Evolutionary conservation across 2,888 invertebrate species (phyloP).

Genomic region (Papilio gigon): DNA sequence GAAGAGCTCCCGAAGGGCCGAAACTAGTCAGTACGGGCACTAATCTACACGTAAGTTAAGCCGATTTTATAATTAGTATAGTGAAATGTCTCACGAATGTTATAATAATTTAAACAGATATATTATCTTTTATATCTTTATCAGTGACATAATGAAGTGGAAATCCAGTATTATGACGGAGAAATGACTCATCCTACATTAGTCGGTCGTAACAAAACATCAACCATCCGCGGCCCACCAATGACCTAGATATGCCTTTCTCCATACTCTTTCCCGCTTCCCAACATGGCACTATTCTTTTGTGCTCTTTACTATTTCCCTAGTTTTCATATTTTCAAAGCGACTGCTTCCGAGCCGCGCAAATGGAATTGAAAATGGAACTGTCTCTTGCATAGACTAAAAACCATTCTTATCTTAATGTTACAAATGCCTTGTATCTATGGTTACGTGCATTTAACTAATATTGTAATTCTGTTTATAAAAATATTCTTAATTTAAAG

Average conservation of each 20-base stretch:
- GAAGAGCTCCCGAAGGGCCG: too few species aligned
- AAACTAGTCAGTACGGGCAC: too few species aligned
- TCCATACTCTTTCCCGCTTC: constrained; percentile 37
- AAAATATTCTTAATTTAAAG: too few species aligned
- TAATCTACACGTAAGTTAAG: too few species aligned
- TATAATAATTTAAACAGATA: too few species aligned
- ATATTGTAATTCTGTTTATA: too few species aligned
- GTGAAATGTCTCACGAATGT: too few species aligned
- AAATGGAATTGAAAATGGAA: constrained; percentile 32
- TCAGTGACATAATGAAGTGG: neutral
- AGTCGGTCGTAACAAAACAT: constrained; percentile 25
- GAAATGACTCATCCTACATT: constrained; percentile 9
- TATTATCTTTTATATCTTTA: too few species aligned
- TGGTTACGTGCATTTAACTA: neutral
- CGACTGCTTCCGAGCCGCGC: constrained; percentile 6
- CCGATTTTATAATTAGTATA: too few species aligned
- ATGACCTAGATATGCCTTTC: constrained; percentile 44
- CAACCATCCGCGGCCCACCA: constrained; percentile 33
- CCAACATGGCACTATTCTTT: constrained; percentile 37
- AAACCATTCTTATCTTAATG: neutral
- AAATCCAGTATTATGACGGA: neutral
- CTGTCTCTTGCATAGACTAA: constrained; percentile 7
- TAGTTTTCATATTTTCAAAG: constrained; percentile 36
- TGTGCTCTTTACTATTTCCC: constrained; percentile 31
- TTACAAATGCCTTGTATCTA: neutral